Base-by-base conservation (phyloP, 2,888 invertebrate genomes). In the Schizotus pectinicornis region DNA sequence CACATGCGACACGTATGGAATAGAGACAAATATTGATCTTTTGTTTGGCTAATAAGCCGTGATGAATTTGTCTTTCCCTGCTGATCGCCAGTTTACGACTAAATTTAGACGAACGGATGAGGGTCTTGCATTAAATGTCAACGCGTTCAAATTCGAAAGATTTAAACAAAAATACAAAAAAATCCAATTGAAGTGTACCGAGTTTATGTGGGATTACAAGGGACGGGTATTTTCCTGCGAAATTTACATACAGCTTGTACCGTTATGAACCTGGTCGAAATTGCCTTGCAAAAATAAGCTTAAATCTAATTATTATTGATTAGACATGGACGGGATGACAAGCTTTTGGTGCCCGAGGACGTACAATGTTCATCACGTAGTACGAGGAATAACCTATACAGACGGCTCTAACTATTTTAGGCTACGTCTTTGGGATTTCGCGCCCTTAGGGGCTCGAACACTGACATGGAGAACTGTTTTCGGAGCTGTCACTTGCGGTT, bases 1-100 rank as follows among this genome's bases (percentile, higher is more conserved):
- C 41, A 14, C 34, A 13, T 50, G 36, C n/a, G 35, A 35, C 35
- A 35, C 11, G 22, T 35, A 11, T 6, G 36, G 45, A 14, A 33
- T 14, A 31, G 11, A 34, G 41, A 55, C 61, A 65, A 64, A 66
- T 64, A 67, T 67, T 56, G 67, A 67, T 67, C 61, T 55, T 50
- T 50, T 62, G 63, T 62, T 62, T 54, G 47, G 41, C 56, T 65
- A 67, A 67, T 66, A 66, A 67, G 60, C 62, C 59, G 66, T 66
- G 57, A 66, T 43, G 37, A 34, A 31, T 14, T 41, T 49, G 11
- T 39, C 30, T 35, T 47, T 54, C 39, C 8, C 11, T n/a, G 36
- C 22, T 32, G 2, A 47, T 54, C 41, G 36, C n/a, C 34, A 35
- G 41, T 36, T 48, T 55, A 5, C 11, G 9, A 55, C 22, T 43